Evolutionary conservation across 2,797 vertebrate genomes (phyloP).

Genomic region (Sebastes matsubarae): DNA sequence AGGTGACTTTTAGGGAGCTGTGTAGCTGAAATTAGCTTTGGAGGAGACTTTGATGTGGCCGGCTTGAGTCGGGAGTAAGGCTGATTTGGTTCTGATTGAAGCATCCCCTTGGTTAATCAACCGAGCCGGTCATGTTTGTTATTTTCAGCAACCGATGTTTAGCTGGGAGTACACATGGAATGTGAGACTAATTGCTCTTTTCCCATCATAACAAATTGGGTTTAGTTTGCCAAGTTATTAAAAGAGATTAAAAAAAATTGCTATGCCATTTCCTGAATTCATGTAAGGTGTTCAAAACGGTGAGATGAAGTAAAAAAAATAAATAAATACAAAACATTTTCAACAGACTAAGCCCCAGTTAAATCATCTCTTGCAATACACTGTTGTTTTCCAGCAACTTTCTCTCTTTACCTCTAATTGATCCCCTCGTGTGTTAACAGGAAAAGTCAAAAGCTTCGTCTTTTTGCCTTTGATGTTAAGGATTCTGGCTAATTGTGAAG

Average conservation of each 20-base stretch:
- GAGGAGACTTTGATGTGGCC: slow-evolving; percentile 45
- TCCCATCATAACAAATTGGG: background rate
- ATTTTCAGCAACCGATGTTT: slow-evolving; percentile 19
- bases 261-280: background rate
- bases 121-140: slow-evolving; percentile 6
- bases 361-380: background rate
- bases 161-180: slow-evolving; percentile 1
- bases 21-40: slow-evolving; percentile 31
- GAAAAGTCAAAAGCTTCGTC: slow-evolving; percentile 25
- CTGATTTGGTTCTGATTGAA: slow-evolving; percentile 40
- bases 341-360: background rate
- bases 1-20: background rate
- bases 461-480: slow-evolving; percentile 47
- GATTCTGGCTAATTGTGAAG: slow-evolving; percentile 28
- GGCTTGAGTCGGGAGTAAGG: slow-evolving; percentile 19
- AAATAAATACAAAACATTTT: background rate
- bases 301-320: background rate
- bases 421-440: slow-evolving; percentile 32
- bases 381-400: slow-evolving; percentile 20
- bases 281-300: background rate
- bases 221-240: background rate
- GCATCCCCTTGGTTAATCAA: slow-evolving; percentile 21
- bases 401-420: slow-evolving; percentile 45
- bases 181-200: background rate
- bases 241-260: background rate